Evolutionary conservation across 1,140 invertebrate genomes (phyloP).

Genomic region (Geopemphigus sp.): DNA sequence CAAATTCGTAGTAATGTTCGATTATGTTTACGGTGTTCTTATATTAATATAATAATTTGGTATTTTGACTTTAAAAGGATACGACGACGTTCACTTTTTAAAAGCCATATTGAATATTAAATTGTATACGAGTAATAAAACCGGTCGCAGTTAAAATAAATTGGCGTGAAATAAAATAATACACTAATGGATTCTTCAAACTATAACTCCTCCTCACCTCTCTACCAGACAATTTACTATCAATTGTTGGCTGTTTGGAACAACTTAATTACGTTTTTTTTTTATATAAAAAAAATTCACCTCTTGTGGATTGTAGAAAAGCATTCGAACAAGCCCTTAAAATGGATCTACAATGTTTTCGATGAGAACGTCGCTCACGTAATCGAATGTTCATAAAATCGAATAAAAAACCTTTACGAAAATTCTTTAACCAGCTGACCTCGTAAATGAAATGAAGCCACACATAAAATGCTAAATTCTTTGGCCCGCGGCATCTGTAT

Average conservation of each 20-base stretch:
- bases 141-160: constrained; percentile 2
- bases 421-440: constrained; percentile 43
- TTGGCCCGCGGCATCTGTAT: background rate
- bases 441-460: constrained; percentile 17
- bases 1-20: too few relatives aligned
- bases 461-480: constrained; percentile 35
- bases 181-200: background rate
- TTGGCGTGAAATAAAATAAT: constrained; percentile 11
- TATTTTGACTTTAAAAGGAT: too few relatives aligned
- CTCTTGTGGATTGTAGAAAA: background rate
- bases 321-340: background rate
- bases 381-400: constrained; percentile 10
- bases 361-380: background rate
- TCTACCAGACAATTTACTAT: background rate
- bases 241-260: background rate
- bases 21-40: too few relatives aligned
- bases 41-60: too few relatives aligned
- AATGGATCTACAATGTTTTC: background rate
- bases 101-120: too few relatives aligned
- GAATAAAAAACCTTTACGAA: background rate
- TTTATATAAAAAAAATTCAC: background rate
- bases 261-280: constrained; percentile 41
- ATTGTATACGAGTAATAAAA: background rate
- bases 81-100: too few relatives aligned
- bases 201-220: background rate